Evolutionary conservation across 2,797 vertebrate species (phyloP).

Genomic region (Semaprochilodus insignis): DNA sequence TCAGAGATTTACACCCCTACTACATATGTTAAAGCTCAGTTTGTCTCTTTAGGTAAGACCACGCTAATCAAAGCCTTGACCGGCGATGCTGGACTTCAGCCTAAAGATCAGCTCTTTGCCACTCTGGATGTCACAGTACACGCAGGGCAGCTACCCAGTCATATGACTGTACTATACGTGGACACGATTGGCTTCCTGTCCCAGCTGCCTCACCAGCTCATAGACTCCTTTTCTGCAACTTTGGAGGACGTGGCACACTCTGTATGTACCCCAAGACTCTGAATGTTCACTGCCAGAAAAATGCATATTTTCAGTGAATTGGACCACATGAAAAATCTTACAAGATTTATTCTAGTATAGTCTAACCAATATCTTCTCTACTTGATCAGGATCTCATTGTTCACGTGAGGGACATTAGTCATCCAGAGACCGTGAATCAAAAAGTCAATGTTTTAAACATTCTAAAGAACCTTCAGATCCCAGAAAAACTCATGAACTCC

Average conservation of each 20-base stretch:
- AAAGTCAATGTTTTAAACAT: slow-evolving; percentile 87
- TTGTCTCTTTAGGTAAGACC: slow-evolving; percentile 85
- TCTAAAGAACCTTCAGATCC: slow-evolving; percentile 83
- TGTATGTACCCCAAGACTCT: slow-evolving; percentile 68
- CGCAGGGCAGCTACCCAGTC: slow-evolving; percentile 84
- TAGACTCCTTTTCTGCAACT: slow-evolving; percentile 92
- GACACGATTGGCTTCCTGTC: slow-evolving; percentile 97
- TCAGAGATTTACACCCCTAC: too few relatives aligned
- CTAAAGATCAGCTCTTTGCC: slow-evolving; percentile 90
- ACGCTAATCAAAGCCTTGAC: slow-evolving; percentile 92
- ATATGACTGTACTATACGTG: slow-evolving; percentile 85
- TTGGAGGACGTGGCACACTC: slow-evolving; percentile 90
- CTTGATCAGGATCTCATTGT: slow-evolving; percentile 86
- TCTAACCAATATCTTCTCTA: neutral
- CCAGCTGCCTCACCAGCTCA: slow-evolving; percentile 90
- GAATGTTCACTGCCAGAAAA: neutral
- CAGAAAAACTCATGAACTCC: slow-evolving; percentile 81
- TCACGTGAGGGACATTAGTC: slow-evolving; percentile 92
- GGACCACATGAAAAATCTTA: neutral
- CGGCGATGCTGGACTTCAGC: slow-evolving; percentile 81
- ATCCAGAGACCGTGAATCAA: slow-evolving; percentile 89
- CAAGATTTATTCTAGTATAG: neutral
- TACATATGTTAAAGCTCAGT: too few relatives aligned
- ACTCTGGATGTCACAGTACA: slow-evolving; percentile 93
- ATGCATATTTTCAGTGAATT: neutral